A percentile compares a stretch with the other conserved stretches of the same genome.
Evolutionary conservation across 2,113 vertebrate species (phyloP).

Genomic region (Phocoena sinus): DNA sequence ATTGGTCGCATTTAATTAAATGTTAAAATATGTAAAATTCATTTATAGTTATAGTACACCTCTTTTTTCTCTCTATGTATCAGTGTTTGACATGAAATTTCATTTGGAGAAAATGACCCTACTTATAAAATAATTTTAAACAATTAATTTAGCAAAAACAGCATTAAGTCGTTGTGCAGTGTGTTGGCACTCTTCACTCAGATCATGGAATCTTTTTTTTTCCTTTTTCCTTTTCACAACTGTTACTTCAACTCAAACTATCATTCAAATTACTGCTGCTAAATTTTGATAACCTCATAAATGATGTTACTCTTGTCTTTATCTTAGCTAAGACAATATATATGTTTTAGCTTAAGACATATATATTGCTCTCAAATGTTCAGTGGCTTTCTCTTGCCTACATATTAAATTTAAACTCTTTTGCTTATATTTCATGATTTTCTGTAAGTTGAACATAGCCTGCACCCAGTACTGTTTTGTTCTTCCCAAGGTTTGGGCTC

Average conservation of each 20-base stretch:
- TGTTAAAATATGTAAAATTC: background rate
- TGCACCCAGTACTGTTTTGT: background rate
- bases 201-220: background rate
- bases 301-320: background rate
- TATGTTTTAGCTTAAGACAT: background rate
- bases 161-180: background rate
- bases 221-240: background rate
- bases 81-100: background rate
- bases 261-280: background rate
- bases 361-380: background rate
- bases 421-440: background rate
- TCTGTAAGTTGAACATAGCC: background rate
- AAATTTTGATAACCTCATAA: background rate
- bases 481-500: fast-evolving
- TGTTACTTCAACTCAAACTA: background rate
- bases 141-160: background rate
- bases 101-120: background rate
- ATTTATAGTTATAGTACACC: background rate
- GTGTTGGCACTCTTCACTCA: background rate
- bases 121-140: conserved; percentile 5
- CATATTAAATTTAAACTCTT: background rate
- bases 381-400: background rate
- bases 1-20: background rate
- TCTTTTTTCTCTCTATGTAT: background rate
- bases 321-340: no score